Evolutionary conservation across 2,888 invertebrate genomes (phyloP).

Genomic region (Entomobrya multifasciata): DNA sequence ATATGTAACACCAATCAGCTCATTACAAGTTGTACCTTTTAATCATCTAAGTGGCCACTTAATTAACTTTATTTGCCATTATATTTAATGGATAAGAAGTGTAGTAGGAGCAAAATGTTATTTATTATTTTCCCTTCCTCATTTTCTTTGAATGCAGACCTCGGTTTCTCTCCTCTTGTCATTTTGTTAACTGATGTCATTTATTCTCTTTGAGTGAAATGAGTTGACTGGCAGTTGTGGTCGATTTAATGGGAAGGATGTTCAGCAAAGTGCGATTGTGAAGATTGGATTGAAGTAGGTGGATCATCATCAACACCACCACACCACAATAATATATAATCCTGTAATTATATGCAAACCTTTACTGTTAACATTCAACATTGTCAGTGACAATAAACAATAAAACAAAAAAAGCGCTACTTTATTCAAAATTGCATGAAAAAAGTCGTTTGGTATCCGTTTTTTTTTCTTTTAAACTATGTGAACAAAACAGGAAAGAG

Average conservation of each 20-base stretch:
- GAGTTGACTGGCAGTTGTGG: slow-evolving; percentile 14
- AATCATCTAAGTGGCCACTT: slow-evolving; percentile 64
- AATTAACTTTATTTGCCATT: slow-evolving; percentile 64
- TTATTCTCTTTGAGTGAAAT: background rate
- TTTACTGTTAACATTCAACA: slow-evolving; percentile 14
- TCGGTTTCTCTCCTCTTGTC: slow-evolving; percentile 25
- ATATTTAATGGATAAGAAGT: slow-evolving; percentile 39
- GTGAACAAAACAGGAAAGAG: background rate
- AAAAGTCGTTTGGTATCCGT: slow-evolving; percentile 63
- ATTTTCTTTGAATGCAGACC: too few relatives aligned
- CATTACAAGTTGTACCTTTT: slow-evolving; percentile 58
- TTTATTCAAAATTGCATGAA: slow-evolving; percentile 34
- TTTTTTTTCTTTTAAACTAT: background rate
- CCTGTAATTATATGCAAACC: slow-evolving; percentile 21
- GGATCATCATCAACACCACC: background rate
- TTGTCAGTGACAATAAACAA: slow-evolving; percentile 44
- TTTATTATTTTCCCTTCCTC: background rate
- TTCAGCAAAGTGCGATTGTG: slow-evolving; percentile 49
- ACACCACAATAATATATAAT: slow-evolving; percentile 6
- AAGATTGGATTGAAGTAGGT: slow-evolving; percentile 26
- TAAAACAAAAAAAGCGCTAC: slow-evolving; percentile 29
- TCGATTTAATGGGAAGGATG: background rate
- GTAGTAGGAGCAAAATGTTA: background rate
- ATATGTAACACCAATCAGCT: slow-evolving; percentile 43
- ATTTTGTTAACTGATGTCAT: slow-evolving; percentile 51